Percentiles rank a stretch among this genome's conserved stretches.
Evolutionary conservation across 2,888 invertebrate genomes (phyloP).

Genomic region (Rhingia campestris): DNA sequence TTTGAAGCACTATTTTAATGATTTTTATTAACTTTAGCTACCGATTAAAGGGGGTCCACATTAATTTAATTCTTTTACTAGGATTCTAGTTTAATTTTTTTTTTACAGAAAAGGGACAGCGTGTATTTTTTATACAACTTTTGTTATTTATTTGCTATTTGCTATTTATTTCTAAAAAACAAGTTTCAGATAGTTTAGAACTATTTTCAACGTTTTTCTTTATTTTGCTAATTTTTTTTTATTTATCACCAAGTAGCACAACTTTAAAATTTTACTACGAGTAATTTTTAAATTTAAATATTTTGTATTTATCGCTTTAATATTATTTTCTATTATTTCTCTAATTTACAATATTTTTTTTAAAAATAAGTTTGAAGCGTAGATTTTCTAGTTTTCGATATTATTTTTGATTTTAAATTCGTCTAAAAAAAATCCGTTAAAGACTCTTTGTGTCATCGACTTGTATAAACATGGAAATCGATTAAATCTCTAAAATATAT

Average conservation of each 20-base stretch:
- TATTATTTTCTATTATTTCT: background rate
- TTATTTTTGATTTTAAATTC: background rate
- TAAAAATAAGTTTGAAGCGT: background rate
- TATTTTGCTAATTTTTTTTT: background rate
- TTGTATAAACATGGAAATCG: constrained; percentile 28
- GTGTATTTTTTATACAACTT: no score
- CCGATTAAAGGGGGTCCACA: no score
- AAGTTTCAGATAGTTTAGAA: background rate
- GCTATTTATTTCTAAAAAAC: background rate
- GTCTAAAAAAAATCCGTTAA: constrained; percentile 18
- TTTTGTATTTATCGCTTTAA: constrained; percentile 1
- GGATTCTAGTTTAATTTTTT: no score
- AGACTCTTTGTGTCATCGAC: constrained; percentile 12
- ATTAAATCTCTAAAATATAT: constrained; percentile 39
- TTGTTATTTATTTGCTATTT: background rate
- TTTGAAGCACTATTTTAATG: no score
- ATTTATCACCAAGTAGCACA: background rate
- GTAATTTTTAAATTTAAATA: no score
- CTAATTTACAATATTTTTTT: background rate
- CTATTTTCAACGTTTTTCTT: background rate
- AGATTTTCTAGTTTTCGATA: background rate
- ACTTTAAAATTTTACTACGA: background rate
- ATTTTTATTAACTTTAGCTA: no score
- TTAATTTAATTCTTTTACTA: no score
- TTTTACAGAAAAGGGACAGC: no score